Percentiles rank a stretch among this genome's conserved stretches.
Evolutionary conservation across 2,797 vertebrate genomes (phyloP).

Genomic region (Nannoperca obscura): DNA sequence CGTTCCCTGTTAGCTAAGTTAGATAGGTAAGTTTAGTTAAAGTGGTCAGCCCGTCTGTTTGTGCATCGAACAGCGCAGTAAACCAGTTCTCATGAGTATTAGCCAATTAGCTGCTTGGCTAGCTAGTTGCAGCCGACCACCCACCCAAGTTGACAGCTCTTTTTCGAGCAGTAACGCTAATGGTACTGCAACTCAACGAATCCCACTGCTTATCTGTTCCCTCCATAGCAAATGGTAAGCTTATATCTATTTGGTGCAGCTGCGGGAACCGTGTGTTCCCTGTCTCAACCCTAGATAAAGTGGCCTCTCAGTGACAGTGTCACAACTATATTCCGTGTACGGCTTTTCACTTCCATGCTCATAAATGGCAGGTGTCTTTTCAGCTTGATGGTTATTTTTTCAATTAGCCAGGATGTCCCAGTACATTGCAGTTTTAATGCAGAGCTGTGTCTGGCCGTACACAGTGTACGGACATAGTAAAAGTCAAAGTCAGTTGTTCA

Average conservation of each 20-base stretch:
- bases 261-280: slow-evolving; percentile 58
- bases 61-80: background rate
- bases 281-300: slow-evolving; percentile 61
- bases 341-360: slow-evolving; percentile 15
- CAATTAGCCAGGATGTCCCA: background rate
- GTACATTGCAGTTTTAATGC: slow-evolving; percentile 6
- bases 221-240: slow-evolving; percentile 4
- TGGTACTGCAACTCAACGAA: slow-evolving; percentile 23
- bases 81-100: slow-evolving; percentile 45
- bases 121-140: slow-evolving; percentile 63
- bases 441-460: slow-evolving; percentile 23
- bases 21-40: background rate
- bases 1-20: background rate
- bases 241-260: slow-evolving; percentile 61
- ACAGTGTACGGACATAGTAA: slow-evolving; percentile 17
- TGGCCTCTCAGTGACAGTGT: slow-evolving; percentile 53
- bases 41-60: background rate
- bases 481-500: slow-evolving; percentile 39
- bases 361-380: slow-evolving; percentile 18
- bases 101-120: slow-evolving; percentile 69
- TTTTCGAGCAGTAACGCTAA: slow-evolving; percentile 9
- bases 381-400: slow-evolving; percentile 12
- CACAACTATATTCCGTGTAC: slow-evolving; percentile 32
- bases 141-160: slow-evolving; percentile 65
- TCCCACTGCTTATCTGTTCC: slow-evolving; percentile 29